Evolutionary conservation across 2,888 invertebrate species (phyloP), one percentile per base, ranked within the genome.

Genomic region (Blastobasis lacticolella): DNA sequence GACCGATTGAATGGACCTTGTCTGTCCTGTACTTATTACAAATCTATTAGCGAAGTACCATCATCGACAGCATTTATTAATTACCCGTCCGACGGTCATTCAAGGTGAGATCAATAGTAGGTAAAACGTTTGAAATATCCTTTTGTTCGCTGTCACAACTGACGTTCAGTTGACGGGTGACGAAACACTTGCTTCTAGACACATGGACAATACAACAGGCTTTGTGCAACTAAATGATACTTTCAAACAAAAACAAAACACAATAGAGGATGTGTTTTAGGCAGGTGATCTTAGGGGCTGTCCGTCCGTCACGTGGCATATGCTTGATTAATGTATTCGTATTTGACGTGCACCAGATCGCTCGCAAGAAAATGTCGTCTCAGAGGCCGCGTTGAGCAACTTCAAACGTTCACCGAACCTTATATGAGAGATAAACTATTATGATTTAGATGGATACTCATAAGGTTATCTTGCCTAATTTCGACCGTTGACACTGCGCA

Each of bases 191-290:
- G 76, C 23, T 77, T 73, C 66, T 69, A 66, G 68, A 72, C 66
- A 59, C 64, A 59, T 64, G 67, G 75, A 85, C 81, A 84, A 84
- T 80, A 65, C 65, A 58, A 56, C 58, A 65, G 65, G 66, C 69
- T 78, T 79, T 77, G 75, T 78, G 63, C 64, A 62, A 55, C 64
- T 67, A 72, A 77, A 78, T 74, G 69, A 72, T 66, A 68, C 71
- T 69, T 68, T 64, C 64, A 69, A 77, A 76, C 69, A 74, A 77
- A 77, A 83, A 85, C 84, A 83, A 80, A 76, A 72, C 64, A 75
- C 75, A 78, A 81, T 77, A 64, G 74, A 82, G 73, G 73, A 58
- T 68, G 64, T 72, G 66, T 75, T 75, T 77, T 76, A 78, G n/a
- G 45, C 76, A 78, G 76, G 77, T 79, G 73, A 76, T 77, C 73